Evolutionary conservation across 1,140 invertebrate genomes (phyloP).

Genomic region (Trichogramma pretiosum): DNA sequence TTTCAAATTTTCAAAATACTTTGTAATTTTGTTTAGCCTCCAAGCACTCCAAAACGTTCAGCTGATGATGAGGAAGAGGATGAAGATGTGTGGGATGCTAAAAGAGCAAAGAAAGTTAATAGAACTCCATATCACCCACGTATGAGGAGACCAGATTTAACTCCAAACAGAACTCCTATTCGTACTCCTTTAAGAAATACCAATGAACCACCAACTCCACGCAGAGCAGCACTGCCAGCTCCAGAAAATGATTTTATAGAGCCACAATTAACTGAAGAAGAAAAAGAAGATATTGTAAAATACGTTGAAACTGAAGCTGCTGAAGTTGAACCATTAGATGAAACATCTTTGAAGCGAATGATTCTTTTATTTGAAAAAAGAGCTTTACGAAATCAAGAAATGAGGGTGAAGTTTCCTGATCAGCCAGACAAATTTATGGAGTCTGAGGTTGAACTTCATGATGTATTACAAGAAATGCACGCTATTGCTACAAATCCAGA

Average conservation of each 20-base stretch:
- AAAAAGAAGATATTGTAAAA: constrained; percentile 69
- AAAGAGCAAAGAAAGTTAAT: constrained; percentile 37
- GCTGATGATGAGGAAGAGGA: constrained; percentile 55
- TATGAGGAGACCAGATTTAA: constrained; percentile 28
- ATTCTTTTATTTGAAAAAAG: constrained; percentile 90
- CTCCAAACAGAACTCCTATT: constrained; percentile 10
- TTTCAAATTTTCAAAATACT: background rate
- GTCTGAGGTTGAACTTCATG: constrained; percentile 92
- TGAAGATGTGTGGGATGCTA: constrained; percentile 50
- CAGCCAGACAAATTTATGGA: constrained; percentile 98
- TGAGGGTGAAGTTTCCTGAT: constrained; percentile 97
- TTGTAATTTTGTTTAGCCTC: constrained; percentile 49
- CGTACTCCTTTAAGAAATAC: constrained; percentile 40
- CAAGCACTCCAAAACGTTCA: constrained; percentile 67
- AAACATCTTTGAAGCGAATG: constrained; percentile 78
- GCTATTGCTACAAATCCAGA: constrained; percentile 91
- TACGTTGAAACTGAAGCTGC: constrained; percentile 74
- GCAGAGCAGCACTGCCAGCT: constrained; percentile 42
- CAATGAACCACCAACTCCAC: constrained; percentile 45
- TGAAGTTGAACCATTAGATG: constrained; percentile 77
- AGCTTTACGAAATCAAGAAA: constrained; percentile 90
- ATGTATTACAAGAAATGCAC: constrained; percentile 87
- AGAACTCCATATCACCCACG: constrained; percentile 42
- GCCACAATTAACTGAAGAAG: constrained; percentile 59
- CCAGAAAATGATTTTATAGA: constrained; percentile 49